Evolutionary conservation across 2,797 vertebrate species (phyloP), one percentile per base, ranked within the genome.

Genomic region (Moxostoma hubbsi): DNA sequence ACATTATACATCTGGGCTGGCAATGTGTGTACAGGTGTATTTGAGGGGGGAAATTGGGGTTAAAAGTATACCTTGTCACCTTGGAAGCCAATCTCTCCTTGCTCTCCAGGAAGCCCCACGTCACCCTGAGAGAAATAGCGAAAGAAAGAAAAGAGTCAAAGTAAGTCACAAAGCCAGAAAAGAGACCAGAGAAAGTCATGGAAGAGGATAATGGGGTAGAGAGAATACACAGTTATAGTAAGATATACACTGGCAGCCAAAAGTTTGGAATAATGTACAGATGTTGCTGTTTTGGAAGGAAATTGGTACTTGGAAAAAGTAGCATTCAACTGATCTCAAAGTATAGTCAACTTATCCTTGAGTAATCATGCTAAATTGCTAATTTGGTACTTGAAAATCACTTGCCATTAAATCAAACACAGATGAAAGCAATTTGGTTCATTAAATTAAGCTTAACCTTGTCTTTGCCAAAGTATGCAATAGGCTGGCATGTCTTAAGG

Each of bases 41-140:
- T 47, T 43, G 10, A 46, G 61, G 12, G 59, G 15, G 13, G 55
- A 7, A 36, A 63, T 49, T 45, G 16, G 7, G 61, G 55, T 80
- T 63, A 10, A 71, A 82, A 74, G 66, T 9, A 47, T 88, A 98
- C 97, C 97, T 97, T 98, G 91, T 99, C 97, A 91, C 97, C 97
- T 91, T 94, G 94, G 93, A 93, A 99, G 85, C 97, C 97, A 0
- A 92, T 89, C 86, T 97, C 96, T 90, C 97, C 97, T 76, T 96
- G 96, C 82, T 96, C 93, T 90, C 97, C 97, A 73, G 96, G 94
- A 90, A 95, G 85, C 87, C 97, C 97, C 83, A 97, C 86, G 46
- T 97, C 95, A 89, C 97, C 97, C 97, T 99, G 91, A 69, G 70
- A 81, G 46, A 68, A 46, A 71, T 24, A 71, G 76, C 9, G 10